Evolutionary conservation across 30 jellyfish, hydroid and myxozoan genomes (phyloP), one percentile per base, ranked within the genome.

Genomic region (Aurelia sp.): DNA sequence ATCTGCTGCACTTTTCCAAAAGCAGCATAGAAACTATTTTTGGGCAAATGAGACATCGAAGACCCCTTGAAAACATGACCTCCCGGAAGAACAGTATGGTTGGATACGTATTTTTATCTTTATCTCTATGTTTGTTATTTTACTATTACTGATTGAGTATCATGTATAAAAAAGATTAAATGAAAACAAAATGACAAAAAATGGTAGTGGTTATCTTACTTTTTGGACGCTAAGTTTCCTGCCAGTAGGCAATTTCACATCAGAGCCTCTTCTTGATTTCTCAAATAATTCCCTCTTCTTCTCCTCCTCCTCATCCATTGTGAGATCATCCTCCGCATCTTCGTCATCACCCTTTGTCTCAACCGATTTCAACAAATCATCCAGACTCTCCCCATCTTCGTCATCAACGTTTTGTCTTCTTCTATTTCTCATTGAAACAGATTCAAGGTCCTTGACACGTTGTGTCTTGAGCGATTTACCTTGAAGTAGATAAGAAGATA

Each of bases 381-480:
- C 91, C 18, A 81, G 15, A 58, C 84, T 69, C 62, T 81, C 91
- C 4, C 71, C 91, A 23, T 55, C 91, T 17, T 81, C 91, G 3
- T 81, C 78, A 53, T 66, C 66, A 5, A 50, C 67, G 6, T 70
- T 66, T 31, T 59, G 31, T 33, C 76, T 67, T 68, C 91, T 69
- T 50, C 91, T 61, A 22, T 82, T 82, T 31, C 64, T 73, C 76
- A 81, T 17, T 47, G 91, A 81, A 33, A 62, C 69, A 37, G 83
- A 52, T 44, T 81, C 91, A 74, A 81, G 37, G 6, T 72, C 15
- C 47, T 51, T 75, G 79, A 81, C 76, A 4, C 77, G 84, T 65
- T 81, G 91, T 0, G 91, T 18, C 31, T 82, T 82, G 44, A 81
- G 57, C 7, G 91, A 12, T 81, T 57, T 81, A 30, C 91, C 91